These are phyloP conservation scores for Pipistrellus pygmaeus DNA, from an alignment of 2,797 vertebrate species.

Conservation along the genomic window DNA sequence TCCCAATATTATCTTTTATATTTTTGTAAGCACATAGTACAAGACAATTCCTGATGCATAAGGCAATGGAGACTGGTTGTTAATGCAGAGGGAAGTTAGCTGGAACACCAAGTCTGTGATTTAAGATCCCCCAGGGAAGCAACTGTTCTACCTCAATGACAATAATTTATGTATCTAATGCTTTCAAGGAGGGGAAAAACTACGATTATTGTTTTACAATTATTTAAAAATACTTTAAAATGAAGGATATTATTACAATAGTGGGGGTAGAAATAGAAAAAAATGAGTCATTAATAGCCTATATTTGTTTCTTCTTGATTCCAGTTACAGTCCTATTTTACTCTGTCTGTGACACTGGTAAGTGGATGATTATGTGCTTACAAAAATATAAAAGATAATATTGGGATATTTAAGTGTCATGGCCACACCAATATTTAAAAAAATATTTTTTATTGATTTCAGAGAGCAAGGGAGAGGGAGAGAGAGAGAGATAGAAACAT, in stretches of 20 bases:
- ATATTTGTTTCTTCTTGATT: slow-evolving; percentile 45
- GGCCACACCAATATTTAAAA: too few relatives aligned
- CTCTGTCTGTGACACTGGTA: background rate
- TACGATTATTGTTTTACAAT: slow-evolving; percentile 28
- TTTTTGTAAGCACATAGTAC: background rate
- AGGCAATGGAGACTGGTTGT: slow-evolving; percentile 4
- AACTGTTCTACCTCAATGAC: slow-evolving; percentile 30
- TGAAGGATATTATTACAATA: slow-evolving; percentile 29
- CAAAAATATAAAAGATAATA: too few relatives aligned
- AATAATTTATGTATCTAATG: slow-evolving; percentile 29
- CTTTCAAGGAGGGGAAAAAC: background rate
- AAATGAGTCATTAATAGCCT: slow-evolving; percentile 35
- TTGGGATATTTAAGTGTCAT: too few relatives aligned
- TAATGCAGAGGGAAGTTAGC: slow-evolving; percentile 14
- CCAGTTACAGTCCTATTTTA: background rate
- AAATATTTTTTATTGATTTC: too few relatives aligned
- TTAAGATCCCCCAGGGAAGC: slow-evolving; percentile 45
- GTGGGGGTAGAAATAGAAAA: background rate
- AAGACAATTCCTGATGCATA: background rate
- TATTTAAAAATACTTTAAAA: slow-evolving; percentile 52
- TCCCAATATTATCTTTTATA: background rate
- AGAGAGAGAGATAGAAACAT: too few relatives aligned
- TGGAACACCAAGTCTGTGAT: slow-evolving; percentile 22
- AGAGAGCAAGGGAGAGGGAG: too few relatives aligned
- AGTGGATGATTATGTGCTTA: background rate